Evolutionary conservation across 1,140 invertebrate genomes (phyloP).

Genomic region (Pogonognathellus flavescens): DNA sequence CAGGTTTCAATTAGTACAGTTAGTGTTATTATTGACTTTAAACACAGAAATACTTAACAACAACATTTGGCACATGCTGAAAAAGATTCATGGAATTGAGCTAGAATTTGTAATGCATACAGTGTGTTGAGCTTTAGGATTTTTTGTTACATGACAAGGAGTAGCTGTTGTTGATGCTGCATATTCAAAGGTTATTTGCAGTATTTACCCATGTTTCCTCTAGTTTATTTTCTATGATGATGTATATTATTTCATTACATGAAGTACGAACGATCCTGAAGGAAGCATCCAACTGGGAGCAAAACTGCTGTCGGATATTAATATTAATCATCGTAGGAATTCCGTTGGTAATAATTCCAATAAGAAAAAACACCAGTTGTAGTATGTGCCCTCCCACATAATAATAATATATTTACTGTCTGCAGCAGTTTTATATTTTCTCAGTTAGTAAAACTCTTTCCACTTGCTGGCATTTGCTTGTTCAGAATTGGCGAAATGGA

Average conservation of each 20-base stretch:
- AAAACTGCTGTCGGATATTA: slow-evolving; percentile 54
- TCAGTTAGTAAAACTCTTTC: too few species aligned
- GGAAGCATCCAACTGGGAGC: slow-evolving; percentile 34
- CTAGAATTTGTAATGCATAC: too few species aligned
- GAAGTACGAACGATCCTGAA: slow-evolving; percentile 4
- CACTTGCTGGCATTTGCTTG: too few species aligned
- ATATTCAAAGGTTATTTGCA: too few species aligned
- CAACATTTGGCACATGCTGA: too few species aligned
- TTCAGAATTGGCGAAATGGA: too few species aligned
- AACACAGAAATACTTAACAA: too few species aligned
- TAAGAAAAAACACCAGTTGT: slow-evolving; percentile 23
- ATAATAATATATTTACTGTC: neutral
- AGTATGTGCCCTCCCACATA: neutral
- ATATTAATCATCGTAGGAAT: slow-evolving; percentile 52
- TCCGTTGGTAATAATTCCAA: slow-evolving; percentile 10
- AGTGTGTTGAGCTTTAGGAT: too few species aligned
- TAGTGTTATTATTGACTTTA: too few species aligned
- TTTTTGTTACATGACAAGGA: neutral
- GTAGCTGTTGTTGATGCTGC: neutral
- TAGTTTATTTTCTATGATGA: slow-evolving; percentile 8
- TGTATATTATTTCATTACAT: neutral
- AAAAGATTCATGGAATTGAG: too few species aligned
- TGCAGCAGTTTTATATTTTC: neutral
- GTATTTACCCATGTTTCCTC: slow-evolving; percentile 9
- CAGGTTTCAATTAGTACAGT: too few species aligned